A percentile compares a stretch with the other conserved stretches of the same genome.
phyloP scores from a whole-genome alignment of 1,140 invertebrate species.

The Chironomus striatipennis region DNA sequence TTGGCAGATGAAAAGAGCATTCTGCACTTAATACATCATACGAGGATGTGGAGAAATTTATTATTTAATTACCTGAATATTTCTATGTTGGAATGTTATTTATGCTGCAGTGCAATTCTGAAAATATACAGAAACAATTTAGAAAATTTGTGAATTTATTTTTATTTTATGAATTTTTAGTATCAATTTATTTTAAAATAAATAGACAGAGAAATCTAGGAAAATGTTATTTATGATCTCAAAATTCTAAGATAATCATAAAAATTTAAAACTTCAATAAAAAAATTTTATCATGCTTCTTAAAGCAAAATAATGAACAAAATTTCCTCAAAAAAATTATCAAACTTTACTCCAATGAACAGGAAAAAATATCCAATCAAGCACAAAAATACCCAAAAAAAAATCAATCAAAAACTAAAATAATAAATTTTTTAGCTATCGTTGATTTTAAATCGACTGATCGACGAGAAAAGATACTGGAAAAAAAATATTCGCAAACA shows the following conservation, averaged over 20 bases:
- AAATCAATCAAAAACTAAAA: neutral
- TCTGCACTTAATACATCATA: slow-evolving; percentile 8
- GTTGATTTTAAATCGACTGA: no score
- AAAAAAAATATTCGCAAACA: neutral
- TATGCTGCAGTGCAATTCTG: neutral
- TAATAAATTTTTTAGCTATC: neutral
- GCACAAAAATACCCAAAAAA: neutral
- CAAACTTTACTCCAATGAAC: neutral
- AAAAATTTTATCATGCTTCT: no score
- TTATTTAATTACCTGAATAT: no score
- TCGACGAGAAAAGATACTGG: neutral
- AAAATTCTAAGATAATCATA: no score
- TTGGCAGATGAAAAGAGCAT: slow-evolving; percentile 6
- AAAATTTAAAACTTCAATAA: no score
- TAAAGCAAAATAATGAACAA: no score
- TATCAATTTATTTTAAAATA: neutral
- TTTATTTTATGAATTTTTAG: neutral
- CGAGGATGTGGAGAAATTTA: neutral
- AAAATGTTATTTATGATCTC: no score
- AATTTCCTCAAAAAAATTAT: neutral
- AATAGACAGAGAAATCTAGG: no score
- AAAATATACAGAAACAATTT: neutral
- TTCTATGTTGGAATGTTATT: neutral
- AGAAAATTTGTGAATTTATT: neutral
- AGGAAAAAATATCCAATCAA: neutral